Evolutionary conservation across 2,113 vertebrate genomes (phyloP), one percentile per base, ranked within the genome.

Genomic region (Pongo pygmaeus): DNA sequence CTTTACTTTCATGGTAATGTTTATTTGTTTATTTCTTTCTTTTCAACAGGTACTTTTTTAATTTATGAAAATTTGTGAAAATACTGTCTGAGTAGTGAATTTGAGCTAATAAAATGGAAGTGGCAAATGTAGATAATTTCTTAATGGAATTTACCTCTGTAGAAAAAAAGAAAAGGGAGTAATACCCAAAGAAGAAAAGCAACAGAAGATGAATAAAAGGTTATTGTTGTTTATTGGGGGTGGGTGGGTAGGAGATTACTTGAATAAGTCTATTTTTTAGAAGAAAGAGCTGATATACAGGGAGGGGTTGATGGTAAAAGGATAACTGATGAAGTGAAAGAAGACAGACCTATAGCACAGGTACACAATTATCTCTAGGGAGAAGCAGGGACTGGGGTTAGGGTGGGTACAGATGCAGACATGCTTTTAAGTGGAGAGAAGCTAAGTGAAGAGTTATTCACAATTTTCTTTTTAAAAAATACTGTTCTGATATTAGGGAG

Each of bases 391-490:
- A n/a, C 35, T n/a, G 38, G 8, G 30, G 8, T 2, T 11, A 78
- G 69, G 1, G 23, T 7, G 43, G 30, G 0, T 38, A 5, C 5
- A 50, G 14, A 48, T 2, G 11, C 50, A 52, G 0, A 74, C 3
- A 14, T 0, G 7, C 59, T 67, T 43, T 40, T 46, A 72, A 61
- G 23, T 81, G 40, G 32, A 30, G 27, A 61, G 9, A 86, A 18
- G 52, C 52, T 52, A 52, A 52, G 52, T 6, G 52, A 52, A 52
- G 16, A 43, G 4, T 70, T 38, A 52, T 22, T 0, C 25, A 48
- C 32, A 52, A 10, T 91, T 59, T 78, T 32, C 59, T 93, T 84
- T 57, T 61, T 48, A n/a, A 43, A 52, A 94, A 93, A 11, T 43
- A 30, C 6, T 81, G 12, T 46, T 27, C 23, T 69, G 57, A 32